Conservation (phyloP, 2,797 vertebrate species). For the Phrynocephalus forsythii region DNA sequence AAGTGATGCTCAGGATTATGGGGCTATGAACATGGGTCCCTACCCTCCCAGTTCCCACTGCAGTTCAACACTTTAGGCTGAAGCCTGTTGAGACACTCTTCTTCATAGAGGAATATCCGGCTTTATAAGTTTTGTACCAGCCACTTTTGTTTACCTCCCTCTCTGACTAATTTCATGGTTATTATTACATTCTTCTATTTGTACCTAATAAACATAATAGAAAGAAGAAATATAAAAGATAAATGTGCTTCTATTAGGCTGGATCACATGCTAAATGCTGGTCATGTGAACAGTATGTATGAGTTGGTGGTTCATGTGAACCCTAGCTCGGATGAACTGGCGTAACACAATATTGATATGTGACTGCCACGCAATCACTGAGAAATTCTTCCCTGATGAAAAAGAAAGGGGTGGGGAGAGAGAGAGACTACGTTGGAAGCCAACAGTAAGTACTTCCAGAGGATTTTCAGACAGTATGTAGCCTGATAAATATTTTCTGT, state of each 20-base stretch:
- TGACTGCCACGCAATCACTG: conserved; percentile 49
- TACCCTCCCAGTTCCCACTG: not conserved
- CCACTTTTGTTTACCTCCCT: fast-evolving
- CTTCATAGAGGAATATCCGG: not conserved
- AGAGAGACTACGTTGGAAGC: conserved; percentile 48
- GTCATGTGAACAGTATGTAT: not conserved
- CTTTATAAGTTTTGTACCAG: not conserved
- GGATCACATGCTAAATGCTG: not conserved
- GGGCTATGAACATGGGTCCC: not conserved
- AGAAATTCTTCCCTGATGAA: conserved; percentile 58
- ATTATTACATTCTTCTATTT: not conserved
- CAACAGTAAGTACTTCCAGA: conserved; percentile 69
- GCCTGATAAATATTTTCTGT: conserved; percentile 49
- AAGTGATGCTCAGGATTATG: not conserved
- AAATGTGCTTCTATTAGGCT: not conserved
- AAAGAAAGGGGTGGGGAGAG: not conserved
- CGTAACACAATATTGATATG: conserved; percentile 51
- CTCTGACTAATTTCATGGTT: not conserved
- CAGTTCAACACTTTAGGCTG: not conserved
- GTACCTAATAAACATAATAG: not conserved
- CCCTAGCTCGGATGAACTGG: conserved; percentile 36
- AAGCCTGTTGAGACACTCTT: not conserved
- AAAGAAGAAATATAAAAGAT: not conserved
- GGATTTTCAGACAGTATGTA: conserved; percentile 49
- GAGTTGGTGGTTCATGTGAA: conserved; percentile 13